phyloP scores from a whole-genome alignment of 2,113 vertebrate species.

The Varanus salvator region DNA sequence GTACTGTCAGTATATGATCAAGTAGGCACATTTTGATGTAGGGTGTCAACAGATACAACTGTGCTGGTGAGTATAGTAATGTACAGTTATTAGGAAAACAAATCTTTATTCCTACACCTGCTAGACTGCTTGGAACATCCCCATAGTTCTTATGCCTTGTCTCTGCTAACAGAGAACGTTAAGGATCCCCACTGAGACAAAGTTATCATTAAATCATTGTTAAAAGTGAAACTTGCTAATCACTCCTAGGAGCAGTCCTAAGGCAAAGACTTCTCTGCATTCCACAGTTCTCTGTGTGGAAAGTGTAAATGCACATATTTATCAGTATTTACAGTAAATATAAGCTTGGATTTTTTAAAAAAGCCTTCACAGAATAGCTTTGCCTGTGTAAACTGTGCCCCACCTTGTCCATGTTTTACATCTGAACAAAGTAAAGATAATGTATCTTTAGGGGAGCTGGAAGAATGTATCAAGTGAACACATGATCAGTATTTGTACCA shows the following conservation, averaged over 20 bases:
- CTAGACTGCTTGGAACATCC: constrained; percentile 21
- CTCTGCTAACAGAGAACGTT: constrained; percentile 10
- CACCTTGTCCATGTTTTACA: background rate
- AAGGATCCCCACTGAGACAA: constrained; percentile 13
- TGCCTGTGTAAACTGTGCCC: background rate
- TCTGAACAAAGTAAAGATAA: background rate
- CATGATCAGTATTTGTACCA: background rate
- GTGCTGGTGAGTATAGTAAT: background rate
- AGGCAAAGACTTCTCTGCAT: constrained; percentile 34
- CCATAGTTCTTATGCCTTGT: background rate
- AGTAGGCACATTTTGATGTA: constrained; percentile 61
- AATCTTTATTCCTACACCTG: constrained; percentile 39
- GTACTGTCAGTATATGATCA: constrained; percentile 72
- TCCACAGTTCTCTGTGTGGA: constrained; percentile 42
- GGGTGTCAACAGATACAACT: constrained; percentile 61
- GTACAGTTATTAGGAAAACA: constrained; percentile 49
- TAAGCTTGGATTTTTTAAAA: constrained; percentile 42
- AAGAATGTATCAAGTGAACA: background rate
- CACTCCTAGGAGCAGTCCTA: constrained; percentile 40
- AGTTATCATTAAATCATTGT: constrained; percentile 40
- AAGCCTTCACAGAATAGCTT: constrained; percentile 35
- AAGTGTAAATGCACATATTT: constrained; percentile 35
- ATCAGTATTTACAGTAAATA: constrained; percentile 54
- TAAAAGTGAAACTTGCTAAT: constrained; percentile 39
- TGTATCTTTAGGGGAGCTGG: background rate